phyloP scores from a whole-genome alignment of 2,113 vertebrate genomes.

The Parus major region DNA sequence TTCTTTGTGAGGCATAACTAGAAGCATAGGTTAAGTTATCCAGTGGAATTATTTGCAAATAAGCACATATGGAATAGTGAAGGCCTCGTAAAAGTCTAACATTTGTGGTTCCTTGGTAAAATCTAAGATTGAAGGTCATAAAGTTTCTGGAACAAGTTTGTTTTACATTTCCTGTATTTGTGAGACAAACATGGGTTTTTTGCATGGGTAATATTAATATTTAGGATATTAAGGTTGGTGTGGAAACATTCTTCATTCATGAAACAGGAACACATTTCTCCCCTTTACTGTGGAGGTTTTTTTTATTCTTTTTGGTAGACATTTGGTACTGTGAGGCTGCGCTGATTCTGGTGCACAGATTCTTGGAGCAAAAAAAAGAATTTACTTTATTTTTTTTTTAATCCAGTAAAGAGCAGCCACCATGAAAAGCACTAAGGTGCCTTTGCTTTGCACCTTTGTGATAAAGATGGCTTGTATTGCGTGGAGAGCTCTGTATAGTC shows the following conservation, averaged over 20 bases:
- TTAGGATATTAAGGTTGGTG: background rate
- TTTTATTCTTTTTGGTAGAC: background rate
- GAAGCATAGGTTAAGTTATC: background rate
- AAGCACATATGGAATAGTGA: background rate
- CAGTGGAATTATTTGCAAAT: background rate
- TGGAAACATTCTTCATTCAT: background rate
- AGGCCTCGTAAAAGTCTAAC: background rate
- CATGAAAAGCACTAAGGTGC: background rate
- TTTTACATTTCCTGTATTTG: background rate
- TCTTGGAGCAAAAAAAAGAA: background rate
- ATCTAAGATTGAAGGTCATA: background rate
- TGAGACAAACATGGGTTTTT: background rate
- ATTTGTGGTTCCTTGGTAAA: background rate
- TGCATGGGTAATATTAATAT: background rate
- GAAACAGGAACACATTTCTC: fast-evolving
- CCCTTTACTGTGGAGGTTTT: background rate
- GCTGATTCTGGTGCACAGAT: background rate
- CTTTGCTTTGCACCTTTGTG: background rate
- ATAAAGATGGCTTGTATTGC: background rate
- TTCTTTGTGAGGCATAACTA: background rate
- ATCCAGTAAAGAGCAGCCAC: background rate
- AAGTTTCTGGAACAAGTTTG: background rate
- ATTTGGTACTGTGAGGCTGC: background rate
- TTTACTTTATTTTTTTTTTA: background rate
- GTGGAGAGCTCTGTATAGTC: background rate